phyloP scores from a whole-genome alignment of 2,888 invertebrate species.

The Plagiodera versicolora region DNA sequence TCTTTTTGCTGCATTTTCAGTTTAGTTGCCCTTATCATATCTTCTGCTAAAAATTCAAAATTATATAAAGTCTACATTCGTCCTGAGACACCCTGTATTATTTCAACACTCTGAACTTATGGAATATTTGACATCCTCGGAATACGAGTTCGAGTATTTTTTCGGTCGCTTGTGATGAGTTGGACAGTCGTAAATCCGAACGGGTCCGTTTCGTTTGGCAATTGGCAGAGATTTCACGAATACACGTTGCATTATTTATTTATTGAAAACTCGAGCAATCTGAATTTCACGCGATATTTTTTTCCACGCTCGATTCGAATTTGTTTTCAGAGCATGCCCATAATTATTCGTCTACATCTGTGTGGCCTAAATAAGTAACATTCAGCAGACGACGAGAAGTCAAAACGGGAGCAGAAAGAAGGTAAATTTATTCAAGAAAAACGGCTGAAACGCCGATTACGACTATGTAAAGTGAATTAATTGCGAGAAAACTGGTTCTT shows the following conservation, averaged over 20 bases:
- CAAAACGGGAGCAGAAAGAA: constrained; percentile 23
- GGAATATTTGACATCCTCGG: too few relatives aligned
- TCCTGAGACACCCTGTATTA: too few relatives aligned
- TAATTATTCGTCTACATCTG: constrained; percentile 27
- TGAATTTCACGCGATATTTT: constrained; percentile 16
- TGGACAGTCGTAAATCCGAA: too few relatives aligned
- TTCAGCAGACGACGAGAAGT: constrained; percentile 23
- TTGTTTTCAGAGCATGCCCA: constrained; percentile 20
- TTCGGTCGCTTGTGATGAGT: too few relatives aligned
- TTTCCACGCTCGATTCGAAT: constrained; percentile 14
- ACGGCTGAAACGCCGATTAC: constrained; percentile 29
- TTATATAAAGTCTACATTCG: too few relatives aligned
- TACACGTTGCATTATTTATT: constrained; percentile 12
- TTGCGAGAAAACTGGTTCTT: constrained; percentile 38
- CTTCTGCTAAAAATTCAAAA: too few relatives aligned
- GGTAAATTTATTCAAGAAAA: constrained; percentile 30
- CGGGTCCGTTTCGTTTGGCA: background rate
- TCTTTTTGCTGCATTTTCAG: too few relatives aligned
- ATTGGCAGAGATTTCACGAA: constrained; percentile 3
- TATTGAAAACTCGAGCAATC: constrained; percentile 16
- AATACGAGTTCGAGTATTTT: too few relatives aligned
- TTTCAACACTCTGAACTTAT: too few relatives aligned
- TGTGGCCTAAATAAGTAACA: constrained; percentile 32
- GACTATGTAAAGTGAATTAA: constrained; percentile 35
- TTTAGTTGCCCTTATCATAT: too few relatives aligned